Evolutionary conservation across 2,888 invertebrate genomes (phyloP).

Genomic region (Zootermopsis nevadensis): DNA sequence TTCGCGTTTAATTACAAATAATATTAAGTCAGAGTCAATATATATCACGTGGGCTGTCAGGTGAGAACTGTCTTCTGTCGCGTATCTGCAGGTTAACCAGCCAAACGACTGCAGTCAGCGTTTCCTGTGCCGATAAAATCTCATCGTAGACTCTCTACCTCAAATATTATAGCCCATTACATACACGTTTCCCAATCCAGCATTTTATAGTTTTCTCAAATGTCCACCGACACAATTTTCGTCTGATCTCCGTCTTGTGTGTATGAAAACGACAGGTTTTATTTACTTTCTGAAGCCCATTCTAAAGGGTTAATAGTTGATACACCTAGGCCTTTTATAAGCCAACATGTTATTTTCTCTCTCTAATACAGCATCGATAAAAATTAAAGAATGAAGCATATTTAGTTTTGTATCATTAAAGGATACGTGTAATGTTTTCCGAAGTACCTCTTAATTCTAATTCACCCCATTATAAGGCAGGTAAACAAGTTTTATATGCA

Average conservation of each 20-base stretch:
- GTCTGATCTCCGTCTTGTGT: conserved; percentile 1
- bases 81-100: not conserved
- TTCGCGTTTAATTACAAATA: too few species aligned
- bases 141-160: not conserved
- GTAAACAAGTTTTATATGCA: conserved; percentile 24
- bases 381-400: not conserved
- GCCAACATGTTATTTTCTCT: not conserved
- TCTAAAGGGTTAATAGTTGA: not conserved
- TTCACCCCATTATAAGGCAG: conserved; percentile 8
- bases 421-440: conserved; percentile 4
- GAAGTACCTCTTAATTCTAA: conserved; percentile 11
- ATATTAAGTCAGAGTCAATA: not conserved
- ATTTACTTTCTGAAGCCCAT: not conserved
- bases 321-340: not conserved
- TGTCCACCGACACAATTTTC: conserved; percentile 14
- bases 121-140: not conserved
- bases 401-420: not conserved
- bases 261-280: not conserved
- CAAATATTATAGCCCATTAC: not conserved
- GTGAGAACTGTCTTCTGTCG: not conserved
- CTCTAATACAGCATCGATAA: not conserved
- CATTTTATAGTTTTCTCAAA: conserved; percentile 8
- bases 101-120: not conserved
- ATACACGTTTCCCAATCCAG: not conserved
- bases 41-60: not conserved